Conservation (phyloP, 2,888 invertebrate species). For the Melanostoma mellinum region DNA sequence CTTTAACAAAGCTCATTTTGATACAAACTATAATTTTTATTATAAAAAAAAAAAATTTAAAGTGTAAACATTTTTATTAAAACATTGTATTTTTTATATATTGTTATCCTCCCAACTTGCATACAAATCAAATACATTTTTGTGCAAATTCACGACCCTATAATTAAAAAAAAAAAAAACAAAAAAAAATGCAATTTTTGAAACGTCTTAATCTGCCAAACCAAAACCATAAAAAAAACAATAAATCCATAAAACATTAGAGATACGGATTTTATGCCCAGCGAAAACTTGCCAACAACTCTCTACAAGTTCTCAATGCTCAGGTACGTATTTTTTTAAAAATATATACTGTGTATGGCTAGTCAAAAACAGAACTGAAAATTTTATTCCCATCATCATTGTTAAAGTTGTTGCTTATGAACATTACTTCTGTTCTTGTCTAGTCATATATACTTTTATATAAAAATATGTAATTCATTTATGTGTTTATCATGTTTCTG, state of each 20-base stretch:
- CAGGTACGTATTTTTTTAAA: slow-evolving; percentile 84
- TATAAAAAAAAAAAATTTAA: slow-evolving; percentile 24
- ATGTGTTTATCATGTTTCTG: no score
- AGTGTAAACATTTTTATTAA: slow-evolving; percentile 37
- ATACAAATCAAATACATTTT: slow-evolving; percentile 59
- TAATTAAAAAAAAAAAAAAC: slow-evolving; percentile 40
- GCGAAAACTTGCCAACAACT: slow-evolving; percentile 89
- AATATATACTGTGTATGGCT: not conserved
- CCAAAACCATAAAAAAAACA: slow-evolving; percentile 19
- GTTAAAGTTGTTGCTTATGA: no score
- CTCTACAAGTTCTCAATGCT: slow-evolving; percentile 88
- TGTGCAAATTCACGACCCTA: slow-evolving; percentile 52
- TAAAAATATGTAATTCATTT: no score
- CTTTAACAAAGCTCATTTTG: slow-evolving; percentile 8
- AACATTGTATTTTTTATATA: slow-evolving; percentile 59
- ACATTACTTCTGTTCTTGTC: no score
- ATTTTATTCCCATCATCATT: no score
- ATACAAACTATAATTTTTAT: slow-evolving; percentile 29
- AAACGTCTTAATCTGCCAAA: slow-evolving; percentile 21
- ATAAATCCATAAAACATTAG: slow-evolving; percentile 79
- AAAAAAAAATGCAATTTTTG: slow-evolving; percentile 32
- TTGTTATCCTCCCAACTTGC: slow-evolving; percentile 61
- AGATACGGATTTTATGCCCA: slow-evolving; percentile 90
- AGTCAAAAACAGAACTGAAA: no score
- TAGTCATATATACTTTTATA: no score